Evolutionary conservation across 2,888 invertebrate species (phyloP).

Genomic region (Bellardia bayeri): DNA sequence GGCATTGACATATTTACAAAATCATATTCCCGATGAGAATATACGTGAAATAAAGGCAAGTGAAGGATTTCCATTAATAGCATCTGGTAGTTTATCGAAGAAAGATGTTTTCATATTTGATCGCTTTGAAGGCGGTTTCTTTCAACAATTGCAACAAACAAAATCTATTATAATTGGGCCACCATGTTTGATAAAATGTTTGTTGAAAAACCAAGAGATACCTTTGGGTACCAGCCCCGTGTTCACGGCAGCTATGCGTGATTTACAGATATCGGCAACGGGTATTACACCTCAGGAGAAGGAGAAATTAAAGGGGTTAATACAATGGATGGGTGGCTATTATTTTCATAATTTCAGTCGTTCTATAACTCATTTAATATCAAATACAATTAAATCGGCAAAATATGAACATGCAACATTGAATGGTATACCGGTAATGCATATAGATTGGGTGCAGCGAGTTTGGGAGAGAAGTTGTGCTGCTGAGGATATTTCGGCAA

Average conservation of each 20-base stretch:
- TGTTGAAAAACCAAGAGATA: constrained; percentile 89
- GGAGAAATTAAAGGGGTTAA: constrained; percentile 86
- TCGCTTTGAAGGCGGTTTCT: constrained; percentile 90
- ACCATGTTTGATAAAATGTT: constrained; percentile 90
- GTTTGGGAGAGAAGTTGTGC: constrained; percentile 91
- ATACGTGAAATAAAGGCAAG: constrained; percentile 87
- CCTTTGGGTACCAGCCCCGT: constrained; percentile 91
- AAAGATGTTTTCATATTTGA: constrained; percentile 92
- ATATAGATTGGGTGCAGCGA: constrained; percentile 90
- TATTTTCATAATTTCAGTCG: constrained; percentile 87
- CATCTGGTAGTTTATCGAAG: constrained; percentile 86
- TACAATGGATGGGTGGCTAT: constrained; percentile 91
- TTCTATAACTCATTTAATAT: constrained; percentile 92
- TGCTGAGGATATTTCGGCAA: constrained; percentile 86
- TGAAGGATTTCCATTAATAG: constrained; percentile 85
- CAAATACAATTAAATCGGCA: constrained; percentile 90
- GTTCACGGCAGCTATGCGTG: constrained; percentile 92
- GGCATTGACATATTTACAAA: constrained; percentile 77
- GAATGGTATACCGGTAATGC: constrained; percentile 88
- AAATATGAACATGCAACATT: constrained; percentile 88
- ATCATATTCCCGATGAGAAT: constrained; percentile 80
- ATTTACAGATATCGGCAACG: constrained; percentile 88
- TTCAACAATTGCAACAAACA: constrained; percentile 87
- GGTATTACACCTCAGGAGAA: constrained; percentile 85
- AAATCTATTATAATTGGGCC: constrained; percentile 93